Evolutionary conservation across 1,140 invertebrate species (phyloP), one percentile per base, ranked within the genome.

Genomic region (Thrips palmi): DNA sequence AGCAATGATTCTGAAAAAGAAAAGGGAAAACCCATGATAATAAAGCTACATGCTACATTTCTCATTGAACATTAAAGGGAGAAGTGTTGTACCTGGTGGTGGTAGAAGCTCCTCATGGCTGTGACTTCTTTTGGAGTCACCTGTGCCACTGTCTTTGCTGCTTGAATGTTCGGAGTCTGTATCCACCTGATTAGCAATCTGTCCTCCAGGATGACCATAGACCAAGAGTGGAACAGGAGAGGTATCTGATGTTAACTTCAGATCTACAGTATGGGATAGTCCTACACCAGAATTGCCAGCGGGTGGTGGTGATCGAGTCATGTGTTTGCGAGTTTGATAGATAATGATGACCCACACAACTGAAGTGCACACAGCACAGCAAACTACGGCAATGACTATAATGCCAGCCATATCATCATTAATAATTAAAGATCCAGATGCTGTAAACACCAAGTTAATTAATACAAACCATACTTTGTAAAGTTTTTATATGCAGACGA

Each of bases 341-440:
- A 92, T 89, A 40, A 92, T 79, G 4, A 86, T 72, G 8, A 89
- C 83, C 87, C 87, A 93, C 19, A 91, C 70, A 8, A 88, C 67
- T 1, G 86, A 92, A 3, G 85, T 91, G 3, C 74, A 70, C 12
- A 93, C 80, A 22, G 86, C 77, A 54, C 86, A 88, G 55, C 82
- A 83, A 18, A 89, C 82, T 0, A 89, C 77, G 2, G 82, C 79
- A 38, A 92, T 86, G 45, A 88, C 74, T 45, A 91, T 79, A 39
- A 91, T 74, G 28, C 82, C 82, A 28, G 80, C 67, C 49, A 84
- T 78, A 43, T 84, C 61, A 42, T 76, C 68, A 49, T 77, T 71
- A 44, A 63, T 66, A 2, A 60, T n/a, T 29, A 37, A 27, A 29
- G 25, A 43, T 20, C 40, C 41, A 30, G 32, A 41, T 18, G 29